These are phyloP conservation scores for Drosophila takahashii DNA, from an alignment of 1,140 invertebrate genomes.

Conservation along the genomic window DNA sequence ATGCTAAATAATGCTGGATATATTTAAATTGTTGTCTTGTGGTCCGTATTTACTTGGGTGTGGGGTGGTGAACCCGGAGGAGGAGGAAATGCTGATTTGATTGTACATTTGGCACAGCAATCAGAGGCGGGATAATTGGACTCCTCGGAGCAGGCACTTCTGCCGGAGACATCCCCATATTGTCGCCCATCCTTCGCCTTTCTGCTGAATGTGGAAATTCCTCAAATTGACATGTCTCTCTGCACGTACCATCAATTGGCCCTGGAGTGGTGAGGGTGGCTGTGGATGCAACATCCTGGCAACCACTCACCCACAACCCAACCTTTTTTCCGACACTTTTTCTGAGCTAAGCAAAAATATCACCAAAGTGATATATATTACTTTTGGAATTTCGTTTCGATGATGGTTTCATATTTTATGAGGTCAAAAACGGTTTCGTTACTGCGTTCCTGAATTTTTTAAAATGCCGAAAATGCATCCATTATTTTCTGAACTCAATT, in stretches of 20 bases:
- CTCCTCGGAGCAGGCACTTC: slow-evolving; percentile 6
- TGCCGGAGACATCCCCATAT: slow-evolving; percentile 5
- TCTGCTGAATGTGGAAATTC: slow-evolving; percentile 19
- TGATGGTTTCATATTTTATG: background rate
- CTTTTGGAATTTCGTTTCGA: background rate
- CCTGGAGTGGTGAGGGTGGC: background rate
- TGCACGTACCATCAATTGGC: slow-evolving; percentile 31
- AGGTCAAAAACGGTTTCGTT: background rate
- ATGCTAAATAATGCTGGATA: slow-evolving; percentile 40
- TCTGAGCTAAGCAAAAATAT: background rate
- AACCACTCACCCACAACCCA: slow-evolving; percentile 1
- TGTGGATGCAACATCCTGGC: background rate
- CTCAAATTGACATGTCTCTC: slow-evolving; percentile 29
- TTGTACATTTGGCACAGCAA: slow-evolving; percentile 45
- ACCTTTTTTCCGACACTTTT: background rate
- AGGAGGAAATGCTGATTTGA: slow-evolving; percentile 1
- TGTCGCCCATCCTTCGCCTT: background rate
- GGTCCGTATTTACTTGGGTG: slow-evolving; percentile 32
- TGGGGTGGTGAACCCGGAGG: background rate
- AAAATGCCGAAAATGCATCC: background rate
- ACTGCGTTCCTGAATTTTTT: background rate
- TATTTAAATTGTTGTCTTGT: slow-evolving; percentile 31
- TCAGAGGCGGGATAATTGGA: slow-evolving; percentile 32
- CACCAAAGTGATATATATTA: background rate
- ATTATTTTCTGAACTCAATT: background rate